These are phyloP conservation scores for Nudaria mundana DNA, from an alignment of 2,888 invertebrate species.

Conservation along the genomic window DNA sequence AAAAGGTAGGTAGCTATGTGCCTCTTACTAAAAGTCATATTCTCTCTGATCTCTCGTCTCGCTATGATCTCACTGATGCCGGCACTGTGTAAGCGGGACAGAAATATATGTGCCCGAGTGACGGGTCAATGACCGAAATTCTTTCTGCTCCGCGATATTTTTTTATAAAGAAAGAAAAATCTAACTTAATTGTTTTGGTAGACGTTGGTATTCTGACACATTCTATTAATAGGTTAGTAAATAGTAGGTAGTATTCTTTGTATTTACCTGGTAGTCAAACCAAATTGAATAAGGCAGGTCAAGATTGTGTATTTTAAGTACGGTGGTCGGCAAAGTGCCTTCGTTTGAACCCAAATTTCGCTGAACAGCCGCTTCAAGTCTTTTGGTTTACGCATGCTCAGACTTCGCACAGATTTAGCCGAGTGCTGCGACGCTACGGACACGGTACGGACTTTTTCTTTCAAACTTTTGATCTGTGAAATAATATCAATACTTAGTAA, in stretches of 20 bases:
- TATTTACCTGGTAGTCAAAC: slow-evolving; percentile 86
- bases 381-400: slow-evolving; percentile 86
- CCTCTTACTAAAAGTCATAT: no score
- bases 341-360: slow-evolving; percentile 89
- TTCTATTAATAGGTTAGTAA: no score
- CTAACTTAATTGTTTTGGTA: no score
- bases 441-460: slow-evolving; percentile 84
- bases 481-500: neutral
- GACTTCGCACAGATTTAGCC: slow-evolving; percentile 84
- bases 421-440: slow-evolving; percentile 84
- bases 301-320: slow-evolving; percentile 88
- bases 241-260: neutral
- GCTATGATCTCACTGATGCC: no score
- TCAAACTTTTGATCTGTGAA: slow-evolving; percentile 84
- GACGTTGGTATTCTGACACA: no score
- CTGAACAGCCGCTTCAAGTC: slow-evolving; percentile 85
- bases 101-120: no score
- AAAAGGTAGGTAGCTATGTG: no score
- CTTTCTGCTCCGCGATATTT: no score
- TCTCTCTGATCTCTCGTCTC: no score
- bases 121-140: no score
- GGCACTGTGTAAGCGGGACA: no score
- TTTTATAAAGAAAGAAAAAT: no score
- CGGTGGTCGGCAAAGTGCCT: slow-evolving; percentile 86
- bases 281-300: slow-evolving; percentile 91